Percentiles rank a stretch among this genome's conserved stretches.
These are phyloP conservation scores for Polydrusus tereticollis DNA, from an alignment of 2,888 invertebrate species.

Conservation along the genomic window DNA sequence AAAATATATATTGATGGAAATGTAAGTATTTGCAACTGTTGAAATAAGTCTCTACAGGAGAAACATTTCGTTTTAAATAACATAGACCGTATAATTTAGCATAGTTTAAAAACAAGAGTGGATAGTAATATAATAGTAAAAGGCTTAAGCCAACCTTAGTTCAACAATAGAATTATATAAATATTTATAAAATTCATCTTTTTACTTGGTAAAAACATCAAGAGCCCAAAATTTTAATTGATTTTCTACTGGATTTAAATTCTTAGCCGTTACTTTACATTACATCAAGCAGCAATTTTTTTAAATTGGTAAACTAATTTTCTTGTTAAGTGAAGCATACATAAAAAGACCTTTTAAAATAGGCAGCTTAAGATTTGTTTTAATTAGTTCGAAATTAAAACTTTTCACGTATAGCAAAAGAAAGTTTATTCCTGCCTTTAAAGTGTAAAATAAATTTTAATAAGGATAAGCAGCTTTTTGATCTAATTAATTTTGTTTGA, in stretches of 20 bases:
- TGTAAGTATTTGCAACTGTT: no score
- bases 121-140: no score
- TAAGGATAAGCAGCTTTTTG: no score
- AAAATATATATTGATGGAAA: no score
- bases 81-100: no score
- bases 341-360: background rate
- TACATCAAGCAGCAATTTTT: background rate
- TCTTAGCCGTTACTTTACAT: background rate
- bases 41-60: no score
- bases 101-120: no score
- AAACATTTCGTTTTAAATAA: no score
- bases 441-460: background rate
- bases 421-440: background rate
- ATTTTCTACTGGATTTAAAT: background rate
- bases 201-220: background rate
- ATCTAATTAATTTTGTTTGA: background rate
- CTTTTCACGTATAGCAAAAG: background rate
- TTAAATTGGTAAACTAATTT: conserved; percentile 8
- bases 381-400: background rate
- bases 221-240: background rate
- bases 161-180: background rate
- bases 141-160: no score
- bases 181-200: background rate
- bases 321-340: background rate
- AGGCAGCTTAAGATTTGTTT: background rate